Conservation (phyloP, 2,888 invertebrate species). For the Pristionchus arcanus region DNA sequence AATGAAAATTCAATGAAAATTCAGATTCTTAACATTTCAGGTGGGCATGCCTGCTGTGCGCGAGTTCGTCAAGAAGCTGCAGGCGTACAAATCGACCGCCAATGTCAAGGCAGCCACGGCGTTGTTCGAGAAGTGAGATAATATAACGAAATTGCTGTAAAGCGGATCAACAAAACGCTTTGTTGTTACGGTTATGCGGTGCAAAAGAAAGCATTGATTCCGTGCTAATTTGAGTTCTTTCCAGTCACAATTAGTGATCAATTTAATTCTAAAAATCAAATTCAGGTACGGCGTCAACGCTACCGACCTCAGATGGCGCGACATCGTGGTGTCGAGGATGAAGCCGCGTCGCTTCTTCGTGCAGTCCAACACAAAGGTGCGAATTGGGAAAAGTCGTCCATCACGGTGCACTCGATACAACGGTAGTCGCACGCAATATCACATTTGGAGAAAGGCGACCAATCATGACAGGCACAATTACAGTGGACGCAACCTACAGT, state of each 20-base stretch:
- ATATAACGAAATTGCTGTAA: no score
- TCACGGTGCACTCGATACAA: no score
- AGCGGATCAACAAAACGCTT: no score
- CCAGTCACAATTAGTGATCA: neutral
- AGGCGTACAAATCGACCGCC: conserved; percentile 87
- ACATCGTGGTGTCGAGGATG: conserved; percentile 91
- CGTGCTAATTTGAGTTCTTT: neutral
- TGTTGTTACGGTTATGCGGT: no score
- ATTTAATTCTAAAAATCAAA: neutral
- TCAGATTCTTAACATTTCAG: no score
- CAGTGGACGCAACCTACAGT: no score
- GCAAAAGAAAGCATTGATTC: no score
- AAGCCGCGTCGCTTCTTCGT: conserved; percentile 93
- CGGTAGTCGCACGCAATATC: no score
- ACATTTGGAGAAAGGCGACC: no score
- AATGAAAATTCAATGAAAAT: no score
- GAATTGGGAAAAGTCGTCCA: conserved; percentile 80
- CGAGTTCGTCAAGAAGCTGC: conserved; percentile 89
- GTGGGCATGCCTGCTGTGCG: conserved; percentile 90
- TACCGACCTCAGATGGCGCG: conserved; percentile 88
- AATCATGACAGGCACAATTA: neutral
- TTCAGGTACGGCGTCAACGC: conserved; percentile 25
- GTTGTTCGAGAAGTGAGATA: conserved; percentile 85
- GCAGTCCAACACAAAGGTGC: conserved; percentile 87
- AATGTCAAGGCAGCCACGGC: conserved; percentile 86